Evolutionary conservation across 2,797 vertebrate genomes (phyloP).

Genomic region (Pterois miles): DNA sequence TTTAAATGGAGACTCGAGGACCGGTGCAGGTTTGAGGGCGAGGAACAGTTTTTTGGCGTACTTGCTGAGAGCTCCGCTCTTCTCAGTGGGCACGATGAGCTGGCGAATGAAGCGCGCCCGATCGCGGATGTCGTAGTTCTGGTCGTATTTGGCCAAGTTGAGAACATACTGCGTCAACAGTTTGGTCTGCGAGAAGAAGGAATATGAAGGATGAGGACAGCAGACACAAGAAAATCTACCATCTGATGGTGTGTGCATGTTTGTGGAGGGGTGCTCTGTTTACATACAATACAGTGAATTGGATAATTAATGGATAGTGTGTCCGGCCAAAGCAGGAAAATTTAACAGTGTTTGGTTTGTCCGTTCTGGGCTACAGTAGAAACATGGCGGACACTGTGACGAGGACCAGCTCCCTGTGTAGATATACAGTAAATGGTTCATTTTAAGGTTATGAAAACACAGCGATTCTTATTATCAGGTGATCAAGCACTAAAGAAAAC

Average conservation of each 20-base stretch:
- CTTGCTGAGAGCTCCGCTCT: slow-evolving; percentile 95
- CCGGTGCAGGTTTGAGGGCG: slow-evolving; percentile 95
- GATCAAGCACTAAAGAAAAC: too few relatives aligned
- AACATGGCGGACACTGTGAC: too few relatives aligned
- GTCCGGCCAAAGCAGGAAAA: too few relatives aligned
- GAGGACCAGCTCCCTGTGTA: too few relatives aligned
- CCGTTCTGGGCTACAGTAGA: too few relatives aligned
- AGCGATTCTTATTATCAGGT: too few relatives aligned
- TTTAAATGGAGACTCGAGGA: slow-evolving; percentile 98
- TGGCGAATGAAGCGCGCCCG: slow-evolving; percentile 97
- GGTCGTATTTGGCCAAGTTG: slow-evolving; percentile 98
- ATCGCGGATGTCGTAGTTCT: slow-evolving; percentile 98
- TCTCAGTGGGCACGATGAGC: slow-evolving; percentile 96
- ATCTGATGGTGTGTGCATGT: not conserved
- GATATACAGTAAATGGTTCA: too few relatives aligned
- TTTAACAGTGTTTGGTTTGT: too few relatives aligned
- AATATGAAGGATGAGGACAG: not conserved
- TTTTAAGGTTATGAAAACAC: too few relatives aligned
- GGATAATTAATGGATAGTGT: too few relatives aligned
- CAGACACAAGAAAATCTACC: not conserved
- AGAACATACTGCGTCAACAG: slow-evolving; percentile 97
- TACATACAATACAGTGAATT: not conserved
- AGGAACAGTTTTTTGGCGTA: slow-evolving; percentile 98
- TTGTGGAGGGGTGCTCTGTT: not conserved
- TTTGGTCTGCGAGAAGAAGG: slow-evolving; percentile 87